Percentiles rank a stretch among this genome's conserved stretches.
Evolutionary conservation across 2,113 vertebrate species (phyloP).

Genomic region (Crotalus viridis): DNA sequence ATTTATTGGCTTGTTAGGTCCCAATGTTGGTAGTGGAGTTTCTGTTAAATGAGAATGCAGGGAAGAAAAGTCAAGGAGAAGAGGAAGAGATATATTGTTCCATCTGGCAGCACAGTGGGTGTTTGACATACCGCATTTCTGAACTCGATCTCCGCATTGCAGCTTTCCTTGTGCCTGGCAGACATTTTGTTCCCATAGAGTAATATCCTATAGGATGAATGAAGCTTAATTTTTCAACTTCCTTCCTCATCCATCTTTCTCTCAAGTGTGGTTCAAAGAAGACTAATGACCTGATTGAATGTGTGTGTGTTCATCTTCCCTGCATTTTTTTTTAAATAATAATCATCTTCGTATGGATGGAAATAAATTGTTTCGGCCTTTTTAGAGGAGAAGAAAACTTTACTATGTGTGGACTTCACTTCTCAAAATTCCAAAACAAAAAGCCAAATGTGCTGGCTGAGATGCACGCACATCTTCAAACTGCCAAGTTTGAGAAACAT

Average conservation of each 20-base stretch:
- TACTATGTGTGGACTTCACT: background rate
- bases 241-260: background rate
- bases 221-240: background rate
- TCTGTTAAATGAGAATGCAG: accelerated
- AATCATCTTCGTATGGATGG: background rate
- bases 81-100: accelerated
- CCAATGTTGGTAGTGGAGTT: background rate
- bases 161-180: background rate
- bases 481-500: background rate
- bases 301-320: background rate
- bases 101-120: background rate
- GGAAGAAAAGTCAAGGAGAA: accelerated
- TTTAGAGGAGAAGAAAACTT: background rate
- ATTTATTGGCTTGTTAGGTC: background rate
- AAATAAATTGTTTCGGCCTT: background rate
- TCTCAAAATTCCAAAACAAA: background rate
- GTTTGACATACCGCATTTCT: accelerated
- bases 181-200: background rate
- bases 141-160: accelerated
- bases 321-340: background rate
- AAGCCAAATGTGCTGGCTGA: background rate
- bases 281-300: background rate
- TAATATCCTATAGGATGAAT: background rate
- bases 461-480: background rate
- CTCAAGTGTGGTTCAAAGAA: background rate